Evolutionary conservation across 2,797 vertebrate genomes (phyloP).

Genomic region (Catharus ustulatus): DNA sequence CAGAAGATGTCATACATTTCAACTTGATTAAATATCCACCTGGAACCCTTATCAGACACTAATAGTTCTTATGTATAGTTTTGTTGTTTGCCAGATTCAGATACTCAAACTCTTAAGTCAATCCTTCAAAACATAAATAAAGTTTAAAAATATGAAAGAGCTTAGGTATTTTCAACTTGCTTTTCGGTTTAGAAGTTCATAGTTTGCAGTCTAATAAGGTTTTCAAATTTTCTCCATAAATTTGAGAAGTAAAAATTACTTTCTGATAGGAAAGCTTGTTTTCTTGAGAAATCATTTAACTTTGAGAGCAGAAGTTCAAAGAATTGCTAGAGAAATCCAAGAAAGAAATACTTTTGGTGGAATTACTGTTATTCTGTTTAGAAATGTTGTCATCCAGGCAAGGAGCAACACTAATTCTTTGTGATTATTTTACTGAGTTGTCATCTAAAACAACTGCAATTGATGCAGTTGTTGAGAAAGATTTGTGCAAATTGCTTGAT

Average conservation of each 20-base stretch:
- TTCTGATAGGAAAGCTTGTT: neutral
- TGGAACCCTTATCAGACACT: neutral
- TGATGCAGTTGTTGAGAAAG: neutral
- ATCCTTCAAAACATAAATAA: neutral
- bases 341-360: neutral
- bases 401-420: neutral
- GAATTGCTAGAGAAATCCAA: neutral
- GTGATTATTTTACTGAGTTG: neutral
- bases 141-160: neutral
- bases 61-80: neutral
- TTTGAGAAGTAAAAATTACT: neutral
- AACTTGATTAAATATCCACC: neutral
- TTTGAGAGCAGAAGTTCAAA: neutral
- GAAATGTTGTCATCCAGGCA: neutral
- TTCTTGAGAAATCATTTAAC: neutral
- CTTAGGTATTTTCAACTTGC: neutral
- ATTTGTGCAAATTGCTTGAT: neutral
- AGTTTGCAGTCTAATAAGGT: neutral
- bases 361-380: neutral
- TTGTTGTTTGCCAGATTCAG: neutral
- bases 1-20: neutral
- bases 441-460: neutral
- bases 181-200: neutral
- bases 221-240: neutral
- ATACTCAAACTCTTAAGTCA: neutral